These are phyloP conservation scores for Desmophyllum pertusum DNA, from an alignment of 92 coral and sea anemone species.

Conservation along the genomic window DNA sequence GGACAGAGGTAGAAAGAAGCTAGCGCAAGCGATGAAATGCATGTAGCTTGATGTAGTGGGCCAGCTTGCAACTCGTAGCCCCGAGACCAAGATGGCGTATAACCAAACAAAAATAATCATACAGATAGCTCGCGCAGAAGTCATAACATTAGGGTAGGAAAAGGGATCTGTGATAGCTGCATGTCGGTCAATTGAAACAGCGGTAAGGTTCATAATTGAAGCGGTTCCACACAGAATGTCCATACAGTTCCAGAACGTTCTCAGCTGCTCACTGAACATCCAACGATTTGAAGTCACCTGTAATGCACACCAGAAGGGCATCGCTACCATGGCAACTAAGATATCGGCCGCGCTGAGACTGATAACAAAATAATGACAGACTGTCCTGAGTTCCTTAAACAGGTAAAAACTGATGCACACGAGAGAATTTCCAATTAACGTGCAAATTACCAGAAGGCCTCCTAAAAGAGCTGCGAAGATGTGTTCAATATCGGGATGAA, in stretches of 20 bases:
- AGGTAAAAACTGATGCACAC: constrained; percentile 74
- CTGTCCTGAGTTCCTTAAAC: constrained; percentile 74
- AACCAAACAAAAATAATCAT: constrained; percentile 76
- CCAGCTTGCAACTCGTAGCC: constrained; percentile 66
- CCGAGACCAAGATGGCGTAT: constrained; percentile 67
- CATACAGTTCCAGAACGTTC: constrained; percentile 79
- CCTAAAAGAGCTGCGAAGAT: constrained; percentile 75
- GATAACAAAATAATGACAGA: constrained; percentile 85
- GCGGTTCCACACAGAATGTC: constrained; percentile 87
- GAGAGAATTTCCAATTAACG: constrained; percentile 70
- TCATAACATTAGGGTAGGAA: constrained; percentile 70
- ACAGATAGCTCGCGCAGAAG: constrained; percentile 59
- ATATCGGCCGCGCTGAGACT: constrained; percentile 88
- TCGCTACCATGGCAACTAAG: constrained; percentile 80
- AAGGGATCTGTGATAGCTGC: constrained; percentile 83
- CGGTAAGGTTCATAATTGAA: constrained; percentile 87
- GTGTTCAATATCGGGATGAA: constrained; percentile 49
- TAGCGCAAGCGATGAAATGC: constrained; percentile 63
- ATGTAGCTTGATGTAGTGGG: constrained; percentile 55
- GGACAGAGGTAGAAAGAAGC: constrained; percentile 75
- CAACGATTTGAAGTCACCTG: constrained; percentile 71
- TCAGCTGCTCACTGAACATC: constrained; percentile 60
- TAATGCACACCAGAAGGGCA: constrained; percentile 91
- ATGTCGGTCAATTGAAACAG: constrained; percentile 84
- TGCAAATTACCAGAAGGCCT: constrained; percentile 58